Conservation (phyloP, 2,113 vertebrate genomes). For the Daphoenositta chrysoptera region DNA sequence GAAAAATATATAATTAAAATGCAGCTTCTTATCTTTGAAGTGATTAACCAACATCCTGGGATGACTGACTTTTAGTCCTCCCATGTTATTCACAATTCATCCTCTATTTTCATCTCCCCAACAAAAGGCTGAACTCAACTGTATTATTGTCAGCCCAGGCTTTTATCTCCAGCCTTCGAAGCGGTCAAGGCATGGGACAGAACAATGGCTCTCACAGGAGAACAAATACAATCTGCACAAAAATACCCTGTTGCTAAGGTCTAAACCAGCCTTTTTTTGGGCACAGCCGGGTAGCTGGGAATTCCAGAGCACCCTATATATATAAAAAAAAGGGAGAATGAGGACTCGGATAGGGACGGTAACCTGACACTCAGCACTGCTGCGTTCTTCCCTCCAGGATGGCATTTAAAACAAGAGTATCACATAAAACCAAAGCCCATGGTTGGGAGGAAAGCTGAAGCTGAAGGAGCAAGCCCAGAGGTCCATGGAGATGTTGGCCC, state of each 20-base stretch:
- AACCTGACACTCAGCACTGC: not conserved
- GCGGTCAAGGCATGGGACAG: not conserved
- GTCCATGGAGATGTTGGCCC: not conserved
- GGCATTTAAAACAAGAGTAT: not conserved
- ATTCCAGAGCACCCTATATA: not conserved
- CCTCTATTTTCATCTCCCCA: slow-evolving; percentile 43
- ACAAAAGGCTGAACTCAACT: slow-evolving; percentile 20
- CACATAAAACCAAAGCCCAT: not conserved
- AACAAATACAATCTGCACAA: not conserved
- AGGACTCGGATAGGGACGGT: not conserved
- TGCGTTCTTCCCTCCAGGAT: not conserved
- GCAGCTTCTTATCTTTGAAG: not conserved
- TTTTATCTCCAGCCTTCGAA: slow-evolving; percentile 9
- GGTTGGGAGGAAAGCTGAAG: not conserved
- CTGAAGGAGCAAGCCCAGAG: not conserved
- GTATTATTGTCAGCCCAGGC: not conserved
- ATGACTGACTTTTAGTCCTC: not conserved
- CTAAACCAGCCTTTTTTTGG: not conserved
- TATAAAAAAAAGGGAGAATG: not conserved
- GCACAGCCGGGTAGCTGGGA: not conserved
- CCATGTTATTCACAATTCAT: slow-evolving; percentile 18
- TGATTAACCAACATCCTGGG: not conserved
- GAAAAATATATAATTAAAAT: not conserved
- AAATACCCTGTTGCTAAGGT: slow-evolving; percentile 21
- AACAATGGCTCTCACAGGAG: slow-evolving; percentile 20